phyloP scores from a whole-genome alignment of 2,113 vertebrate genomes.

The Myiagra hebetior region DNA sequence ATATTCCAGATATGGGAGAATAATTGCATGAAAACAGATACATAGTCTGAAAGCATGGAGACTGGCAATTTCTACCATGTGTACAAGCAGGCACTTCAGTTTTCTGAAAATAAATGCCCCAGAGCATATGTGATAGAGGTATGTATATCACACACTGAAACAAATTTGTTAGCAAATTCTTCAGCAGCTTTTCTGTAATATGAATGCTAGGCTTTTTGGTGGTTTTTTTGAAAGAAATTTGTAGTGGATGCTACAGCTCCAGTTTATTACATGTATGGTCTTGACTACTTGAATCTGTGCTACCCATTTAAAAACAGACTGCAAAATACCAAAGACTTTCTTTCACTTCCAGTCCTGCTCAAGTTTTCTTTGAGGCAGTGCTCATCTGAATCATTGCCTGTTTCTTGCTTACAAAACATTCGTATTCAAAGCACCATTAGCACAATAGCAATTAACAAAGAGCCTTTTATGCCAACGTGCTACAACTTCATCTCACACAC shows the following conservation, averaged over 20 bases:
- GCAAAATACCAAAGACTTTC: neutral
- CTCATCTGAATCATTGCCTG: constrained; percentile 33
- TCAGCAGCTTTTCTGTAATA: neutral
- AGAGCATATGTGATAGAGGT: neutral
- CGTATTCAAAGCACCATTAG: constrained; percentile 21
- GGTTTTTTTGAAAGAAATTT: neutral
- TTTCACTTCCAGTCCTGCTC: neutral
- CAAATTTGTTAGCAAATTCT: neutral
- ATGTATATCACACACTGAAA: neutral
- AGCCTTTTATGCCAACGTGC: constrained; percentile 70
- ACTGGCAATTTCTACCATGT: neutral
- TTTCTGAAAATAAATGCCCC: neutral
- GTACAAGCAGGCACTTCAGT: neutral
- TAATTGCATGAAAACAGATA: neutral
- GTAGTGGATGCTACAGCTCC: neutral
- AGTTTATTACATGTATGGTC: neutral
- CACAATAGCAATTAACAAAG: constrained; percentile 67
- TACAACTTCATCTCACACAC: constrained; percentile 61
- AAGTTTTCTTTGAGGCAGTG: constrained; percentile 31
- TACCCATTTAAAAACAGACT: neutral
- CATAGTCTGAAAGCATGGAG: neutral
- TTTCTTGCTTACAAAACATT: constrained; percentile 55
- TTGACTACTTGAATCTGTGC: constrained; percentile 9
- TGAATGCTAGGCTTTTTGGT: neutral
- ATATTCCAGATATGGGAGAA: neutral